Percentiles rank a stretch among this genome's conserved stretches.
Evolutionary conservation across 2,797 vertebrate genomes (phyloP).

Genomic region (Erpetoichthys calabaricus): DNA sequence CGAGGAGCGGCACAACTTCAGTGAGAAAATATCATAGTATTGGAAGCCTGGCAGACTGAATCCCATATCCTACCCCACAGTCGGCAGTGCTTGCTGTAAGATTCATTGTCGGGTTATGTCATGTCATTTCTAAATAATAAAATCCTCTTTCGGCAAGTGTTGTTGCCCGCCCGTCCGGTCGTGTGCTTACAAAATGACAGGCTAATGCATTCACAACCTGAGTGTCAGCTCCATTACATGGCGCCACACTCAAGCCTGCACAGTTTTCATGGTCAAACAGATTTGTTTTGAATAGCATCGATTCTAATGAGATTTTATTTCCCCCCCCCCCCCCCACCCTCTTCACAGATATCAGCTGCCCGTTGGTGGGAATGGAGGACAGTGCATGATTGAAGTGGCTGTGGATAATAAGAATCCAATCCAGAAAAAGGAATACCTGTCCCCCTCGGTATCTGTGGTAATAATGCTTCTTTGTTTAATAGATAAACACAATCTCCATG

Average conservation of each 20-base stretch:
- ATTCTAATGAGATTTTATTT: slow-evolving; percentile 30
- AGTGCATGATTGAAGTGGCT: slow-evolving; percentile 66
- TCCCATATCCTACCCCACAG: too few species aligned
- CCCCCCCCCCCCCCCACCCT: too few species aligned
- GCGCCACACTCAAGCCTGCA: slow-evolving; percentile 26
- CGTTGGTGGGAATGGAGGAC: slow-evolving; percentile 37
- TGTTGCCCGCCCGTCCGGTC: background rate
- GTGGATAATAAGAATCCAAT: slow-evolving; percentile 45
- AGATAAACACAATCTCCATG: background rate
- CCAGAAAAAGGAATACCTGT: slow-evolving; percentile 38
- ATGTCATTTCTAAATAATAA: too few species aligned
- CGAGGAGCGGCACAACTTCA: too few species aligned
- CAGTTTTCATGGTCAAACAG: slow-evolving; percentile 41
- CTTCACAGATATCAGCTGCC: slow-evolving; percentile 56
- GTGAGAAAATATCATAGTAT: too few species aligned
- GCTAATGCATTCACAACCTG: slow-evolving; percentile 7
- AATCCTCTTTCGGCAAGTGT: too few species aligned
- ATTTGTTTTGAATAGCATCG: slow-evolving; percentile 36
- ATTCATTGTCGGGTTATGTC: background rate
- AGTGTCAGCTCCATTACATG: slow-evolving; percentile 30
- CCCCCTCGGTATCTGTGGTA: slow-evolving; percentile 49
- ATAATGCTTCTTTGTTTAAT: slow-evolving; percentile 7
- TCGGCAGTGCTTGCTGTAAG: background rate
- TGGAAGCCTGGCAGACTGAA: too few species aligned
- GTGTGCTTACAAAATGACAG: background rate